Base-by-base conservation (phyloP, 2,888 invertebrate genomes). In the Cynaeus angustus region DNA sequence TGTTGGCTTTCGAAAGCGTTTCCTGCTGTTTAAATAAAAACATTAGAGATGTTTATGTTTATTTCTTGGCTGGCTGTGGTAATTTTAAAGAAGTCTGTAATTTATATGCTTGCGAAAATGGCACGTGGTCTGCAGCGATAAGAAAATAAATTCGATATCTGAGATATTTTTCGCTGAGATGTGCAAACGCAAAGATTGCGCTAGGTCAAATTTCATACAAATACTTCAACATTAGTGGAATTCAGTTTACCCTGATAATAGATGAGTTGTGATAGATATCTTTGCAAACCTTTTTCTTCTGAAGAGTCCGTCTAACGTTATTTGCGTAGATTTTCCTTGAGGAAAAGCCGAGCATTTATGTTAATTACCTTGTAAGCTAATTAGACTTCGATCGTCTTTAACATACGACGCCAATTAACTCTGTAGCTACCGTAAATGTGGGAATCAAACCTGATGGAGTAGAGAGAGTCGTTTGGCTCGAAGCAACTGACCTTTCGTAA, bases 361-460 rank as follows among this genome's bases (percentile, higher is more conserved):
- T 43, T 56, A 56, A 56, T 56, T 37, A 55, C 6, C n/a, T 50
- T 28, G 14, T 55, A 55, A 38, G 21, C 30, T 56, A 56, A 56
- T 56, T 56, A 56, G 41, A 41, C 41, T 41, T 41, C 12, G 41
- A 26, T 55, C 55, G 52, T 33, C 33, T 33, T 13, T 33, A 55
- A 21, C 16, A 55, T 55, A 37, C 38, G 38, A 38, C 3, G 21
- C 14, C 26, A 56, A 56, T 56, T 56, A 43, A 56, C 26, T 41
- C 56, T 2, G 14, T 9, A n/a, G 55, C 38, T 38, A 38, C 9
- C 55, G 26, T 43, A 56, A 41, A 43, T 56, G 56, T 56, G 56
- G 43, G 56, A 56, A 56, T 26, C 41, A 43, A 56, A 43, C 56
- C 43, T 26, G 26, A 46, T 46, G 13, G 16, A 46, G 46, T 43